Evolutionary conservation across 2,113 vertebrate species (phyloP).

Genomic region (Gasterosteus nipponicus): DNA sequence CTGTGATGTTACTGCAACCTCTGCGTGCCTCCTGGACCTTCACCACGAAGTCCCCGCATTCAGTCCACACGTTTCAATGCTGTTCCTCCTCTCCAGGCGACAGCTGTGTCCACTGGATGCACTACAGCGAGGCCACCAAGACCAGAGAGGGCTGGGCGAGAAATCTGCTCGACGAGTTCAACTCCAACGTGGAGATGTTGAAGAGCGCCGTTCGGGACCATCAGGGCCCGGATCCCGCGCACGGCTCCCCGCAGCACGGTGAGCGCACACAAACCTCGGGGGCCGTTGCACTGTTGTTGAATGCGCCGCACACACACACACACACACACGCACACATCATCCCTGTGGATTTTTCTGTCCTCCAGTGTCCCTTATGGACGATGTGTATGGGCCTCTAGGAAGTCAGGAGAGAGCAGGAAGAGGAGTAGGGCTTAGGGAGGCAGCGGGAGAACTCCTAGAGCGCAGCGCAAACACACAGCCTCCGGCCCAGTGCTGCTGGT

Average conservation of each 20-base stretch:
- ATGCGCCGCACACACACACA: neutral
- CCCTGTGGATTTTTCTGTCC: slow-evolving; percentile 78
- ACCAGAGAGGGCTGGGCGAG: slow-evolving; percentile 89
- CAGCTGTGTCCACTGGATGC: slow-evolving; percentile 94
- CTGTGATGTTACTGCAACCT: neutral
- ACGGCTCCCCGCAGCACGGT: slow-evolving; percentile 83
- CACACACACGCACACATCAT: slow-evolving; percentile 11
- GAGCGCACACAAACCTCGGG: slow-evolving; percentile 12
- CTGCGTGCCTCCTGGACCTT: neutral
- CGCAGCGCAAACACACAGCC: slow-evolving; percentile 71
- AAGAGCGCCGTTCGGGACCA: slow-evolving; percentile 89
- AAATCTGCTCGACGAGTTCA: slow-evolving; percentile 91
- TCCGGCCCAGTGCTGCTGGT: slow-evolving; percentile 83
- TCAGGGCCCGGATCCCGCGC: slow-evolving; percentile 79
- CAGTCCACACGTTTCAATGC: neutral
- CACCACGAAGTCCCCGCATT: neutral
- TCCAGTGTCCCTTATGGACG: slow-evolving; percentile 78
- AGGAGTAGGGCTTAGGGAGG: slow-evolving; percentile 79
- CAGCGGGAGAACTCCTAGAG: slow-evolving; percentile 72
- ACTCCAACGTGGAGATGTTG: slow-evolving; percentile 91
- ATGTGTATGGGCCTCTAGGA: slow-evolving; percentile 76
- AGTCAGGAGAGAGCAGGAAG: slow-evolving; percentile 64
- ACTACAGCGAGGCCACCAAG: slow-evolving; percentile 95
- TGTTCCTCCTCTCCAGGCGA: slow-evolving; percentile 81
- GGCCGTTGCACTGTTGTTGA: neutral